Base-by-base conservation (phyloP, 2,888 invertebrate species). In the Homarus gammarus region DNA sequence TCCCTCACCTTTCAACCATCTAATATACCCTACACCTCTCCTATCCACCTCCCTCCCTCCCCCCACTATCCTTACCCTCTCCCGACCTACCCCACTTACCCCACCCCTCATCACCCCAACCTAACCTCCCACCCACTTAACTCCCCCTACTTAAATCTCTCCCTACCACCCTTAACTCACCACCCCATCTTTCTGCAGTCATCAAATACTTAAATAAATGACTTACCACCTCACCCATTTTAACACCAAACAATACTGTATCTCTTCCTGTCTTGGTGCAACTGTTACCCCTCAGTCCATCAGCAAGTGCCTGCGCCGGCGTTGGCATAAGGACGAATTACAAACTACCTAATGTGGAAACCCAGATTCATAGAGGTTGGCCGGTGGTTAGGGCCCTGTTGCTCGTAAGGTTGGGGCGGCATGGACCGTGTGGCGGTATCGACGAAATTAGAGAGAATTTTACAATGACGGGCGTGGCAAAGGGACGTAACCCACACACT, bases 391-490 rank as follows among this genome's bases (percentile, higher is more conserved):
- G 61, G n/a, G 6, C 81, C 22, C 38, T 61, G 38, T 81, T 36
- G 81, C 27, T 38, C 64, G n/a, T n/a, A 38, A 81, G 81, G 64
- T 36, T 64, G 18, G 38, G n/a, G 61, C 38, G 81, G 38, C 38
- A n/a, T 27, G 81, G 36, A 64, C 51, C 64, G 81, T 81, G 81
- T 61, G 61, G 81, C 81, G 81, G 81, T 81, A 81, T 81, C 64
- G 61, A 64, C 81, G 61, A 81, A 81, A 81, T 81, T 81, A 81
- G 61, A 81, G 81, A 81, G 64, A 61, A 61, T 81, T 64, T 56
- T 81, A 64, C 81, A 61, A 38, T 38, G 81, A 40, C 81, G 81
- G 81, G 64, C 64, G 81, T 38, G 81, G 36, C 61, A 64, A 36
- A 36, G 40, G 81, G 81, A 36, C 81, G 81, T 64, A 81, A 61